Evolutionary conservation across 1,140 invertebrate species (phyloP).

Genomic region (Asobara japonica): DNA sequence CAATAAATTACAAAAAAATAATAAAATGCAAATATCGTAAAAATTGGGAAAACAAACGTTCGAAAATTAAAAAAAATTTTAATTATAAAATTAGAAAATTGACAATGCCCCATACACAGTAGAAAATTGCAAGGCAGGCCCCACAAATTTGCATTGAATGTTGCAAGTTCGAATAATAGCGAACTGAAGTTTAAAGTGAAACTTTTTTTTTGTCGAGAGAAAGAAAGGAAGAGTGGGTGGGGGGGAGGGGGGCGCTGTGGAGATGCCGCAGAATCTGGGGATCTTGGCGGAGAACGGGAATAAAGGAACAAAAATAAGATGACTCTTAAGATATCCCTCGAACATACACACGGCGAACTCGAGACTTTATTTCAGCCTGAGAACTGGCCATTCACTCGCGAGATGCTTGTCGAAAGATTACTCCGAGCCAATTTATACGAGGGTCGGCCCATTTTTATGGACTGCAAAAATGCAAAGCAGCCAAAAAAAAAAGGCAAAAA

Average conservation of each 20-base stretch:
- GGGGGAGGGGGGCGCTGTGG: not conserved
- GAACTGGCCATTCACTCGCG: not conserved
- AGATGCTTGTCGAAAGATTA: not conserved
- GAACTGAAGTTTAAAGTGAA: not conserved
- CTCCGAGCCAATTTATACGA: not conserved
- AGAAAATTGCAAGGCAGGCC: slow-evolving; percentile 21
- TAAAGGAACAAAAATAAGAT: slow-evolving; percentile 48
- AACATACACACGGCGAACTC: slow-evolving; percentile 31
- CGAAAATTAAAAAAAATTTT: too few relatives aligned
- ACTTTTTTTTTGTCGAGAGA: too few relatives aligned
- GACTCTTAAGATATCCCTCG: slow-evolving; percentile 43
- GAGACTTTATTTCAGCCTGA: slow-evolving; percentile 7
- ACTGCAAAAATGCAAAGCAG: too few relatives aligned
- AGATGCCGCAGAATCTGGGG: not conserved
- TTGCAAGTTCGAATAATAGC: not conserved
- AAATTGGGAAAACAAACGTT: too few relatives aligned
- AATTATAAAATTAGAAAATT: too few relatives aligned
- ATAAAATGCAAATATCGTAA: too few relatives aligned
- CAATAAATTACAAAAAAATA: too few relatives aligned
- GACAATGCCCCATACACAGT: not conserved
- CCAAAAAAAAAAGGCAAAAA: too few relatives aligned
- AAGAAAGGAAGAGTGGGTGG: too few relatives aligned
- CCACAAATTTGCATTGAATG: slow-evolving; percentile 35
- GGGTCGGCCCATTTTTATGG: not conserved
- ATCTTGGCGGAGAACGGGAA: not conserved